Percentiles rank a stretch among this genome's conserved stretches.
Evolutionary conservation across 2,113 vertebrate species (phyloP).

Genomic region (Alaudala cheleensis): DNA sequence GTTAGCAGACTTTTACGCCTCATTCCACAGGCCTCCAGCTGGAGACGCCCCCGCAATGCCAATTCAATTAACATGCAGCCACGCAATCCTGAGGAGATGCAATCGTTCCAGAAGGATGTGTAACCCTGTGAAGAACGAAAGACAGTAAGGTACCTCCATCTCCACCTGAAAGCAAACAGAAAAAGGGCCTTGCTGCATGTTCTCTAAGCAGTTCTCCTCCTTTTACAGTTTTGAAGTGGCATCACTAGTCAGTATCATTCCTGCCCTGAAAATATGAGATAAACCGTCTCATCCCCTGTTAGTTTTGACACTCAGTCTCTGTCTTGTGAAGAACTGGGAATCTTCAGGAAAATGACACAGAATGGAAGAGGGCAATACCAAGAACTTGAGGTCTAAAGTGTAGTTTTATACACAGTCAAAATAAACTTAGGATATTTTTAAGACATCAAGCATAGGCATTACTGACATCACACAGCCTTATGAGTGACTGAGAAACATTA

Average conservation of each 20-base stretch:
- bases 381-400: neutral
- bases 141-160: neutral
- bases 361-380: accelerated
- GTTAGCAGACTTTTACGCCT: conserved; percentile 92
- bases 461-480: neutral
- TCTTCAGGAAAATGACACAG: neutral
- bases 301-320: neutral
- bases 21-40: conserved; percentile 92
- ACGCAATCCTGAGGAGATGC: conserved; percentile 93
- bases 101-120: conserved; percentile 98
- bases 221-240: neutral
- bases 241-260: neutral
- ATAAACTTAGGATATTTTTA: neutral
- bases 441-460: neutral
- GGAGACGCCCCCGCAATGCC: conserved; percentile 88
- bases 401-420: neutral
- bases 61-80: conserved; percentile 97
- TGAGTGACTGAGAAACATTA: neutral
- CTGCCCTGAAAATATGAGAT: neutral
- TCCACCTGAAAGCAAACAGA: neutral
- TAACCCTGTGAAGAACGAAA: conserved; percentile 81
- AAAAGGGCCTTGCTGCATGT: neutral
- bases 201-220: neutral
- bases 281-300: neutral
- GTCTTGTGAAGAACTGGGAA: neutral